Percentiles rank a stretch among this genome's conserved stretches.
Evolutionary conservation across 2,113 vertebrate species (phyloP).

Genomic region (Bothrops jararaca): DNA sequence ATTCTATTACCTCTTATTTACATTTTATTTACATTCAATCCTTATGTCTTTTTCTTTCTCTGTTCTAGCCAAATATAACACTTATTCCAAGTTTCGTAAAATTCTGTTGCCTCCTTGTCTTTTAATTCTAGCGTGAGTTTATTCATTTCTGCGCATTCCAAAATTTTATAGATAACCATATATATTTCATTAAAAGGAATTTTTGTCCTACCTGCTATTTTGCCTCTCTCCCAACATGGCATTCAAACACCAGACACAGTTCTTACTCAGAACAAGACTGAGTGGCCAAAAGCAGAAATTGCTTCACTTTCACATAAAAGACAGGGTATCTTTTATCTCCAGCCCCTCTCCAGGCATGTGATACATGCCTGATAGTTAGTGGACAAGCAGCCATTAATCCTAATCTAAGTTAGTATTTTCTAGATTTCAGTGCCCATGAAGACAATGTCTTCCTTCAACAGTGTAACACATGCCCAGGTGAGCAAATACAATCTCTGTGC

Average conservation of each 20-base stretch:
- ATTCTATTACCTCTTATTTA: no score
- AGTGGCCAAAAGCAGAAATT: background rate
- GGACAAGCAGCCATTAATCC: background rate
- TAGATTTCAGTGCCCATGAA: background rate
- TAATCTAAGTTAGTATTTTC: background rate
- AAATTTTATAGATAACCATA: no score
- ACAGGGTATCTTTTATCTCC: background rate
- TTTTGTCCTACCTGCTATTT: background rate
- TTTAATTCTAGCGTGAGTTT: no score
- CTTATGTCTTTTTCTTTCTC: no score
- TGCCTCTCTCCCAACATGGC: background rate
- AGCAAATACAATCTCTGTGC: background rate
- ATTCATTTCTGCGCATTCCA: no score
- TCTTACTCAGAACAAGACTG: background rate
- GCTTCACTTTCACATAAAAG: background rate
- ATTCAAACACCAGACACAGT: background rate
- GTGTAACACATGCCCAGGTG: background rate
- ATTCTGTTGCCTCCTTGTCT: no score
- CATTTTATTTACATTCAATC: no score
- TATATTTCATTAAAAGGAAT: background rate
- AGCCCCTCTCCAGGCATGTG: background rate
- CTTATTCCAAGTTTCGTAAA: no score
- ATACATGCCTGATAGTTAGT: background rate
- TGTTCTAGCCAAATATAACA: no score
- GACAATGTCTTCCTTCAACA: background rate